Evolutionary conservation across 2,113 vertebrate genomes (phyloP).

Genomic region (Pomatostomus ruficeps): DNA sequence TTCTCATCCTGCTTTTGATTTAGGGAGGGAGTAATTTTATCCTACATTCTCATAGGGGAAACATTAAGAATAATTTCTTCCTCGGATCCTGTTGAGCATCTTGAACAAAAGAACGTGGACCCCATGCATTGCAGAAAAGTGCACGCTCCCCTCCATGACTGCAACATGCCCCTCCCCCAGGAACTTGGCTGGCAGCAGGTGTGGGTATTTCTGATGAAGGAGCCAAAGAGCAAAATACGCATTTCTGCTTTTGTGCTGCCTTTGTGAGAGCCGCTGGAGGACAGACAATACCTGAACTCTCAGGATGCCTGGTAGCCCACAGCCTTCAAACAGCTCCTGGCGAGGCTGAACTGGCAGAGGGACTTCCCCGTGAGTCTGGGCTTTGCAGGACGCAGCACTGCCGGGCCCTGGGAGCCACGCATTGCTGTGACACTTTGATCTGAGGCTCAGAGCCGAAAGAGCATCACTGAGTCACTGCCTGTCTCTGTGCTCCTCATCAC

Average conservation of each 20-base stretch:
- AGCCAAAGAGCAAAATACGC: not conserved
- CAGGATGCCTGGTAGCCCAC: not conserved
- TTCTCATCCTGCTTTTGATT: conserved; percentile 9
- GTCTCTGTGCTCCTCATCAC: rapidly evolving
- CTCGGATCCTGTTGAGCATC: not conserved
- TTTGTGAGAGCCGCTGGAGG: not conserved
- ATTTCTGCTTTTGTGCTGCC: not conserved
- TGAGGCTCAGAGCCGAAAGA: not conserved
- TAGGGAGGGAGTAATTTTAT: not conserved
- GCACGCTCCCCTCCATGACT: rapidly evolving
- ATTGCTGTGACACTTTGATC: not conserved
- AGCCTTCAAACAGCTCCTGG: not conserved
- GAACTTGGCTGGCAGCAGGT: not conserved
- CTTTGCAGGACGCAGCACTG: not conserved
- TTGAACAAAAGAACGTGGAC: not conserved
- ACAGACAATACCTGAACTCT: not conserved
- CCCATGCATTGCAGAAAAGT: rapidly evolving
- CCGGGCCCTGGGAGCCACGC: rapidly evolving
- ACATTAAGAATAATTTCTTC: not conserved
- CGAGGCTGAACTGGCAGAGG: rapidly evolving
- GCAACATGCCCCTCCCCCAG: not conserved
- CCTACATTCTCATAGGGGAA: not conserved
- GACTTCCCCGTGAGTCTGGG: not conserved
- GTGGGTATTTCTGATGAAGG: not conserved
- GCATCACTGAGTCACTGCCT: not conserved